phyloP scores from a whole-genome alignment of 2,888 invertebrate genomes.

The Opisthograptis luteolata region DNA sequence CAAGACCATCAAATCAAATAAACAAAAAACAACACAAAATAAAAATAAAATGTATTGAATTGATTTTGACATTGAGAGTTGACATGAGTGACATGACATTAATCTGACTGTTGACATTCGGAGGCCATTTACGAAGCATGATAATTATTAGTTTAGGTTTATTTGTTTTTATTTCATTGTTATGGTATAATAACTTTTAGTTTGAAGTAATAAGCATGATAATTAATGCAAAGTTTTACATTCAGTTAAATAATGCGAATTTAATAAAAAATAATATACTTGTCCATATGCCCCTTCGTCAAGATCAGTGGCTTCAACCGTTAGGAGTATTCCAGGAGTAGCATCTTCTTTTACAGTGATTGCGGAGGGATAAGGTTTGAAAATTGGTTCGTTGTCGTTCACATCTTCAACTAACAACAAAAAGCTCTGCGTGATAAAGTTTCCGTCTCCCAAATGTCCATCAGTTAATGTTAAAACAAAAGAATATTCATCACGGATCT shows the following conservation, averaged over 20 bases:
- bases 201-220: too few species aligned
- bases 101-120: too few species aligned
- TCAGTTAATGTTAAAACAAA: slow-evolving; percentile 95
- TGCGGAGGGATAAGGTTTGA: slow-evolving; percentile 93
- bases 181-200: too few species aligned
- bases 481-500: slow-evolving; percentile 94
- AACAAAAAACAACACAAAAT: slow-evolving; percentile 7
- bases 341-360: slow-evolving; percentile 92
- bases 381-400: slow-evolving; percentile 95
- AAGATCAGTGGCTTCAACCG: slow-evolving; percentile 93
- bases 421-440: slow-evolving; percentile 95
- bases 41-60: neutral
- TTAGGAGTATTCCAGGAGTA: slow-evolving; percentile 88
- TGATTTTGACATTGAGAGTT: neutral
- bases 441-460: slow-evolving; percentile 93
- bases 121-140: too few species aligned
- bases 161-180: too few species aligned
- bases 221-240: neutral
- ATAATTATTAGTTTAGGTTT: too few species aligned
- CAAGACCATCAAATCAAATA: too few species aligned
- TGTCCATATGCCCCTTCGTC: slow-evolving; percentile 97
- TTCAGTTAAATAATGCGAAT: too few species aligned
- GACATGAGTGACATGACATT: too few species aligned
- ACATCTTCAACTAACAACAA: slow-evolving; percentile 95
- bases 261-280: too few species aligned